A percentile compares a stretch with the other conserved stretches of the same genome.
phyloP scores from a whole-genome alignment of 2,797 vertebrate species.

The Xerus rutilus region DNA sequence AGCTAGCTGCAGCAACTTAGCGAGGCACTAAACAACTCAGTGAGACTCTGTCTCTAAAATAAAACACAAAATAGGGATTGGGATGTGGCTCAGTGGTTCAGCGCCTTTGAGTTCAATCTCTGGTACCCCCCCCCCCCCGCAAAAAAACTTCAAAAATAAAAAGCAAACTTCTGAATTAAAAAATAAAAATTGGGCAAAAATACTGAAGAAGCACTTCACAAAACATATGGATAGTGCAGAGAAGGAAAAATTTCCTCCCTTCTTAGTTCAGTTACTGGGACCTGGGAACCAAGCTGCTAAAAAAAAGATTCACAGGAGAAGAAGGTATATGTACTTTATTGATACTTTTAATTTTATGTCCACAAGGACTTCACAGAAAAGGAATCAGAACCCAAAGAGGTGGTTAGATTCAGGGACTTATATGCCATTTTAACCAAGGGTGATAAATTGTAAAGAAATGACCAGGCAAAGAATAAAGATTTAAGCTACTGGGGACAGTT shows the following conservation, averaged over 20 bases:
- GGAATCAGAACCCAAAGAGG: not conserved
- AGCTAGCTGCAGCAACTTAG: no score
- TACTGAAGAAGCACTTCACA: not conserved
- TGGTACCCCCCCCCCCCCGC: no score
- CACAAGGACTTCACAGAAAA: not conserved
- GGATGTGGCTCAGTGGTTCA: no score
- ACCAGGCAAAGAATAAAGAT: not conserved
- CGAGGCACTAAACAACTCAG: no score
- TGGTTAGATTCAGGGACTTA: not conserved
- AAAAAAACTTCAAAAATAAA: not conserved
- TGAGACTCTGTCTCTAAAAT: no score
- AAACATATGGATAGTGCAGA: not conserved
- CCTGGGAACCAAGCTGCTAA: not conserved
- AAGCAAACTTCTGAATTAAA: not conserved
- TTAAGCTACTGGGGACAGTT: not conserved
- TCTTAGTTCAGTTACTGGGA: not conserved
- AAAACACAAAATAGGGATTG: no score
- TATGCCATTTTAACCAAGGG: not conserved
- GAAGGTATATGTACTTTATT: not conserved
- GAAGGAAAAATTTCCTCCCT: not conserved
- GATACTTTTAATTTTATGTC: not conserved
- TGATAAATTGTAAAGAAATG: not conserved
- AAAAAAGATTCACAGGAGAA: not conserved
- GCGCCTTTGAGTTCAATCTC: no score
- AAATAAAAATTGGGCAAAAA: not conserved